Evolutionary conservation across 1,140 invertebrate genomes (phyloP).

Genomic region (Aphidius gifuensis): DNA sequence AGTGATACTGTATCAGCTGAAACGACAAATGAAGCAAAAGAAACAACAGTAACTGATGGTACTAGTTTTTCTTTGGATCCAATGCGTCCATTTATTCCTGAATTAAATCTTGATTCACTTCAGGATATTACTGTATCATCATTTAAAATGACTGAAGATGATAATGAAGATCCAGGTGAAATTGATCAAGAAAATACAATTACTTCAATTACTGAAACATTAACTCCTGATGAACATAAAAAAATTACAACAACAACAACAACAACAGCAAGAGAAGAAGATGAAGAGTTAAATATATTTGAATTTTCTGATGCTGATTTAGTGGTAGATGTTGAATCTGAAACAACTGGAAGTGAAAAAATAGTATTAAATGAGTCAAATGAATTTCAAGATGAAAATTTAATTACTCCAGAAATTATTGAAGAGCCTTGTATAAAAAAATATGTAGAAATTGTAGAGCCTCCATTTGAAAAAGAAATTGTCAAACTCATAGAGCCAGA

Average conservation of each 20-base stretch:
- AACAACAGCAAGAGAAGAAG: constrained; percentile 10
- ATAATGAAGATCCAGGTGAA: constrained; percentile 30
- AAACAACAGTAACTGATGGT: constrained; percentile 32
- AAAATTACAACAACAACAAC: background rate
- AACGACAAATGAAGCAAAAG: constrained; percentile 34
- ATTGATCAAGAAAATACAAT: constrained; percentile 27
- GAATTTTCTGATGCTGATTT: constrained; percentile 5
- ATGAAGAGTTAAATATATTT: constrained; percentile 1
- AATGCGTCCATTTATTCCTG: constrained; percentile 39
- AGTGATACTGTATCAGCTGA: constrained; percentile 14
- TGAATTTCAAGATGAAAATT: constrained; percentile 4
- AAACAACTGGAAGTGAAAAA: constrained; percentile 6
- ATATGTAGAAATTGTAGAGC: constrained; percentile 22
- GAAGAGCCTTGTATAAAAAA: constrained; percentile 21
- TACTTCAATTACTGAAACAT: constrained; percentile 24
- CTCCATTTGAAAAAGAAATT: constrained; percentile 22
- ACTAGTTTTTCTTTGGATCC: constrained; percentile 34
- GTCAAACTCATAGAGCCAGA: constrained; percentile 22
- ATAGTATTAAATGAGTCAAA: background rate
- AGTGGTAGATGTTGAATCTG: constrained; percentile 6
- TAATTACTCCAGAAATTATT: background rate
- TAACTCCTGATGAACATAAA: constrained; percentile 22
- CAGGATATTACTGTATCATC: constrained; percentile 46
- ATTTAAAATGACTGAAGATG: constrained; percentile 34
- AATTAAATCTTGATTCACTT: constrained; percentile 47